phyloP scores from a whole-genome alignment of 2,113 vertebrate species.

The Campylomormyrus tamandua region DNA sequence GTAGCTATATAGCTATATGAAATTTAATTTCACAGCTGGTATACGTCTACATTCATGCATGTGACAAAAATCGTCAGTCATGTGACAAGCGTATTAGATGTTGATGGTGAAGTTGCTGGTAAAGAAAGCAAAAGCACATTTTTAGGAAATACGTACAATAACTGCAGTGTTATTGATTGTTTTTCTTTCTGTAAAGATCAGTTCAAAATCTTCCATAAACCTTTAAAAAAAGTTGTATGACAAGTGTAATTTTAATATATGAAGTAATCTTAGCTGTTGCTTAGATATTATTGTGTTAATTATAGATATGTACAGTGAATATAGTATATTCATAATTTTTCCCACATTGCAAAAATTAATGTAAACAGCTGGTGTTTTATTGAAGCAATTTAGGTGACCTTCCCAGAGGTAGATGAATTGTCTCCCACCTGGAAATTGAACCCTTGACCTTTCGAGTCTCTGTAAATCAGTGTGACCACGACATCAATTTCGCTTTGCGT shows the following conservation, averaged over 20 bases:
- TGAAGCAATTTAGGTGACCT: not conserved
- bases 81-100: not conserved
- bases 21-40: not conserved
- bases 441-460: not conserved
- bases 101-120: not conserved
- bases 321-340: not conserved
- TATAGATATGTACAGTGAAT: not conserved
- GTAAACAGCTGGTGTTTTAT: not conserved
- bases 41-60: not conserved
- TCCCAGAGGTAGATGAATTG: not conserved
- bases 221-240: not conserved
- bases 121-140: not conserved
- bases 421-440: slow-evolving; percentile 10
- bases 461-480: not conserved
- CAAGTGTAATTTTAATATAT: not conserved
- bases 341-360: not conserved
- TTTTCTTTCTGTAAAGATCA: not conserved
- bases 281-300: not conserved
- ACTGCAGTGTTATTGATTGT: not conserved
- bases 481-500: not conserved
- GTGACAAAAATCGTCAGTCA: not conserved
- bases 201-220: not conserved
- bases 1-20: not conserved
- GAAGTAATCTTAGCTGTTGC: not conserved
- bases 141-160: not conserved